Base-by-base conservation (phyloP, 1,140 invertebrate species). In the Sarcophaga peregrina region DNA sequence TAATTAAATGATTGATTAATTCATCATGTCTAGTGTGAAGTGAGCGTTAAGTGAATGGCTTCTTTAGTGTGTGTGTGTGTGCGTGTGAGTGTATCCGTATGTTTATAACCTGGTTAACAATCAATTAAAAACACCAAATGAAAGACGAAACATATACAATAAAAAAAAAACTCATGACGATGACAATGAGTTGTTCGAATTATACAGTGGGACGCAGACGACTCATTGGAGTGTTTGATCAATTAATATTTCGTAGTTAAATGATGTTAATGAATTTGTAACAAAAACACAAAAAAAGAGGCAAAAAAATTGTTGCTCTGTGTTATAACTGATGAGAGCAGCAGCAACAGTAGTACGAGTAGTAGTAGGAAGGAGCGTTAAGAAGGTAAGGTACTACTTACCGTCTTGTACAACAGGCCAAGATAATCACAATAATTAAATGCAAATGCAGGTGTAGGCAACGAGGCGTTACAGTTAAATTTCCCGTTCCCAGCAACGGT, bases 341-440 rank as follows among this genome's bases (percentile, higher is more conserved):
- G 25, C 25, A 37, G 25, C 25, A n/a, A n/a, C n/a, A n/a, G n/a
- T n/a, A n/a, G n/a, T n/a, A n/a, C n/a, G n/a, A 15, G 52, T 58
- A 58, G 9, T 68, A 68, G 62, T 20, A 68, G 6, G 5, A n/a
- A 7, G 15, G 13, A n/a, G 13, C n/a, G 54, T 7, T 37, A 37
- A n/a, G n/a, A 84, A 72, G 85, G 46, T 80, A n/a, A n/a, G n/a
- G n/a, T n/a, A n/a, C n/a, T n/a, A 87, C 87, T 87, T 85, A 88
- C 87, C 87, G 87, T 82, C 86, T 86, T 87, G 87, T 89, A 87
- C 87, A 88, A 85, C 87, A 88, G 86, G 87, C 87, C 87, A 88
- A 88, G 87, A 88, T 88, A 88, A 88, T 88, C 86, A 88, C 86
- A 88, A 88, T 85, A 88, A 88, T 88, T 88, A 88, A 87, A 88